phyloP scores from a whole-genome alignment of 1,140 invertebrate genomes.

The Lucilia cuprina region DNA sequence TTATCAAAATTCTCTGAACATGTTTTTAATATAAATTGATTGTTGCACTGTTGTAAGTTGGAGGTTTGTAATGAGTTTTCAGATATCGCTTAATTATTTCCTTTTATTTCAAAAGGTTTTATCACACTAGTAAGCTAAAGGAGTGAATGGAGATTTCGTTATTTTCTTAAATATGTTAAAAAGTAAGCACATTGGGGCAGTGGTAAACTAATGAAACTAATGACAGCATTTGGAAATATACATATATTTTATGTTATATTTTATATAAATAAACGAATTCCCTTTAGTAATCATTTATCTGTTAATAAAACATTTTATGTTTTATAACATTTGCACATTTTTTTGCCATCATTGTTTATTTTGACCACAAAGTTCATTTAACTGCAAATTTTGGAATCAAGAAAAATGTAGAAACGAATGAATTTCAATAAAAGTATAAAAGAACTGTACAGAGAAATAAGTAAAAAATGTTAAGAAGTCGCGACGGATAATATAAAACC shows the following conservation, averaged over 20 bases:
- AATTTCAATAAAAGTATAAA: neutral
- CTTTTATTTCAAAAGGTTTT: conserved; percentile 20
- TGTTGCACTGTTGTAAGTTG: conserved; percentile 11
- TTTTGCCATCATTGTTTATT: neutral
- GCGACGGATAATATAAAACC: no score
- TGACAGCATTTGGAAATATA: no score
- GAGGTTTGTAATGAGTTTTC: neutral
- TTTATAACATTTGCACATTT: neutral
- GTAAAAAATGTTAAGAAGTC: neutral
- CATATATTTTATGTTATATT: no score
- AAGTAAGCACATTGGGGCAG: no score
- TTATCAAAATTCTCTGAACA: conserved; percentile 25
- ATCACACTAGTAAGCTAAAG: neutral
- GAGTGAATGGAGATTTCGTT: no score
- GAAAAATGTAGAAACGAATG: neutral
- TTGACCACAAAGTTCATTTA: neutral
- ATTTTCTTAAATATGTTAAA: no score
- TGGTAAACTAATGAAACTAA: no score
- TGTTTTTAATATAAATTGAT: neutral
- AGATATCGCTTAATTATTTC: conserved; percentile 28
- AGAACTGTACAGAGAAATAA: neutral
- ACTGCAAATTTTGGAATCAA: neutral
- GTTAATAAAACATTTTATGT: neutral
- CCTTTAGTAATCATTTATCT: no score
- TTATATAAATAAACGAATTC: no score